phyloP scores from a whole-genome alignment of 2,888 invertebrate genomes.

The Chloroclysta siterata region DNA sequence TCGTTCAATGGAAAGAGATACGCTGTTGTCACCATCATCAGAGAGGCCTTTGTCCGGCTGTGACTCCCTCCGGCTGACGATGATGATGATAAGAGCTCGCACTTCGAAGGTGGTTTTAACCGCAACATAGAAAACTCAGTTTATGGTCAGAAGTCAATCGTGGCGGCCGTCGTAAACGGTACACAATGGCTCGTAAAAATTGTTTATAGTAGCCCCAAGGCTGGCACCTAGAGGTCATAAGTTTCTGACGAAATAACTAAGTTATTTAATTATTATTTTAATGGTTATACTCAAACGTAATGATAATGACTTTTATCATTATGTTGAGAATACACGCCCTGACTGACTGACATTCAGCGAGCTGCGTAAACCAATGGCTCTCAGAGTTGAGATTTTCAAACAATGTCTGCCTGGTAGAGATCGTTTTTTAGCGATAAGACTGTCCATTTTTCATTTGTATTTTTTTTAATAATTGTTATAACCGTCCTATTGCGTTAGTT shows the following conservation, averaged over 20 bases:
- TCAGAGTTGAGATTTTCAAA: too few species aligned
- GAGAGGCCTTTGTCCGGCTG: too few species aligned
- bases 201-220: slow-evolving; percentile 55
- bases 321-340: too few species aligned
- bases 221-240: slow-evolving; percentile 15
- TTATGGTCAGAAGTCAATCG: slow-evolving; percentile 79
- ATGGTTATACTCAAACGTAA: slow-evolving; percentile 30
- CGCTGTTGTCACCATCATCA: too few species aligned
- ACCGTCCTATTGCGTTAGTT: too few species aligned
- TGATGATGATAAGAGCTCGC: neutral
- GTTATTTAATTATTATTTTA: slow-evolving; percentile 7
- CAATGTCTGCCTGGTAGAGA: too few species aligned
- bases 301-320: slow-evolving; percentile 14
- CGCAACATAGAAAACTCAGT: slow-evolving; percentile 73
- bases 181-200: slow-evolving; percentile 78
- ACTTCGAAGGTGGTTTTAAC: slow-evolving; percentile 24
- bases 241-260: slow-evolving; percentile 19
- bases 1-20: too few species aligned
- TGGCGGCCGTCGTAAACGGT: slow-evolving; percentile 61
- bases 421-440: too few species aligned
- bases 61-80: neutral
- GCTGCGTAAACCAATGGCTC: too few species aligned
- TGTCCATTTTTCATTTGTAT: too few species aligned
- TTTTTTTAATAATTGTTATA: too few species aligned
- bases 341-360: too few species aligned